Percentiles rank a stretch among this genome's conserved stretches.
These are phyloP conservation scores for Fissipunctia ypsillon DNA, from an alignment of 2,888 invertebrate genomes.

Conservation along the genomic window DNA sequence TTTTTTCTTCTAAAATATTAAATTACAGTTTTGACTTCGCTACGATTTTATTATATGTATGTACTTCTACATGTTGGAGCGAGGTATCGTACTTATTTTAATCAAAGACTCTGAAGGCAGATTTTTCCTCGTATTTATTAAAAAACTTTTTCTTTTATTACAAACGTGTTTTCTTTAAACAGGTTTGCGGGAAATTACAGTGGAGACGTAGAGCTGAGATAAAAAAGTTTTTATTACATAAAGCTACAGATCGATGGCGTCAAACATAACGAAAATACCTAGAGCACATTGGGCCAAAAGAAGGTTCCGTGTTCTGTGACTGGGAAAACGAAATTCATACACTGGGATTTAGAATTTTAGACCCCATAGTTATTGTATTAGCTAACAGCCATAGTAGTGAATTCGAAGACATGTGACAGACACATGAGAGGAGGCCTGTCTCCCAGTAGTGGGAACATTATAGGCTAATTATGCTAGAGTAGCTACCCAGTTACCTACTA, in stretches of 20 bases:
- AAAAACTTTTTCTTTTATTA: conserved; percentile 71
- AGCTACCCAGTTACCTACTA: no score
- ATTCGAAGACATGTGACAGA: not conserved
- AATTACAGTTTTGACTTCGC: no score
- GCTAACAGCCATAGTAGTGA: not conserved
- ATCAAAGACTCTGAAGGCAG: conserved; percentile 32
- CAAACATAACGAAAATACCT: conserved; percentile 13
- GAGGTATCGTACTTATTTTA: conserved; percentile 32
- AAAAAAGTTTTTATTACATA: conserved; percentile 53
- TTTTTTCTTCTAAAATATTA: no score
- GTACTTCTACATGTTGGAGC: conserved; percentile 18
- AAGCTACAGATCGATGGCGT: conserved; percentile 41
- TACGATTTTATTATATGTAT: no score
- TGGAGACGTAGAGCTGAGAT: conserved; percentile 43
- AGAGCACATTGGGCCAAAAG: not conserved
- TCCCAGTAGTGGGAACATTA: not conserved
- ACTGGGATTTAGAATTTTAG: conserved; percentile 1
- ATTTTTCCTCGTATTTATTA: conserved; percentile 67
- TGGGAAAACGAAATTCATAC: not conserved
- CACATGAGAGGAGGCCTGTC: not conserved
- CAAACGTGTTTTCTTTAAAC: conserved; percentile 57
- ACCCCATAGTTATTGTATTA: not conserved
- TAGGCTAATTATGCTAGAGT: not conserved
- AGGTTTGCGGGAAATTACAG: conserved; percentile 60
- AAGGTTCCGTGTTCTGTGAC: not conserved